Percentiles rank a stretch among this genome's conserved stretches.
Evolutionary conservation across 2,797 vertebrate species (phyloP).

Genomic region (Huso huso): DNA sequence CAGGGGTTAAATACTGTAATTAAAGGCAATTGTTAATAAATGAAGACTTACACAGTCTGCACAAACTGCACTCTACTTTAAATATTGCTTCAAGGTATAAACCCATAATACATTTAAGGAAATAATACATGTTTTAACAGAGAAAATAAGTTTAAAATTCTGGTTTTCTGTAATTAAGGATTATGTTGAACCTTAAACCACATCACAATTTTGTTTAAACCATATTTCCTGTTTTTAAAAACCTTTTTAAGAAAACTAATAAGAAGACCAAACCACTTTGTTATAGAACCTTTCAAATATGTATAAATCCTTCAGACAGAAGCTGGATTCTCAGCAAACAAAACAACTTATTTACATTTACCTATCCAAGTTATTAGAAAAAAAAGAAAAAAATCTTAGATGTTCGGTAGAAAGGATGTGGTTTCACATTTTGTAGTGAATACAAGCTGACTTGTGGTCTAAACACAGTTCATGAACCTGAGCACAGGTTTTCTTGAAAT

Average conservation of each 20-base stretch:
- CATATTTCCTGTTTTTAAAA: conserved; percentile 1
- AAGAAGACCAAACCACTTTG: no score
- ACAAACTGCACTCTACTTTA: no score
- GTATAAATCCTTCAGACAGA: neutral
- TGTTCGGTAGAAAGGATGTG: conserved; percentile 56
- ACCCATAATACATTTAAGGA: no score
- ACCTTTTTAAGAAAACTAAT: neutral
- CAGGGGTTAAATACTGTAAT: no score
- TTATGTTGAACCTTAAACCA: neutral
- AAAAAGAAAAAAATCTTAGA: conserved; percentile 8
- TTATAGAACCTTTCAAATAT: no score
- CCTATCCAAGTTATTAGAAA: neutral
- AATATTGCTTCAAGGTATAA: no score
- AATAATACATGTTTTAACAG: no score
- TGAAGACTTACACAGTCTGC: no score
- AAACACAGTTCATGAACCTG: conserved; percentile 37
- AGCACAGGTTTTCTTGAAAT: conserved; percentile 20
- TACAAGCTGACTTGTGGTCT: conserved; percentile 51
- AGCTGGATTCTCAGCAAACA: conserved; percentile 3
- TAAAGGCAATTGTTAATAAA: no score
- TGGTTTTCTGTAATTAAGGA: neutral
- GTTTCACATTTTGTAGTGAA: conserved; percentile 51
- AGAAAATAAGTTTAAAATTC: no score
- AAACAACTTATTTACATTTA: conserved; percentile 9
- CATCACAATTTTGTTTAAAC: neutral